These are phyloP conservation scores for Lycocerus yunnanus DNA, from an alignment of 2,888 invertebrate species.

Conservation along the genomic window DNA sequence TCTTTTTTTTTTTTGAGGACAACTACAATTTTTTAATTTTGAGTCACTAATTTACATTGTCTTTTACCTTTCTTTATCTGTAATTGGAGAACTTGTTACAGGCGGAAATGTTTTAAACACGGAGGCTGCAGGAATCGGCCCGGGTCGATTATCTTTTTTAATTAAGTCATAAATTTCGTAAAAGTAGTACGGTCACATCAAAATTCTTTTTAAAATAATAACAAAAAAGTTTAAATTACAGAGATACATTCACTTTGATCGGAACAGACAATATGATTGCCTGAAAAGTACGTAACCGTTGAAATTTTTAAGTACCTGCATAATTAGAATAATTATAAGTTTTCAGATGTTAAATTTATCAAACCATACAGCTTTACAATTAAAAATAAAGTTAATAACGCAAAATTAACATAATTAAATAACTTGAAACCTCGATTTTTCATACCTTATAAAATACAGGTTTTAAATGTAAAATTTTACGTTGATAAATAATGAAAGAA, in stretches of 20 bases:
- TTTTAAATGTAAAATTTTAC: background rate
- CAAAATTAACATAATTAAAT: background rate
- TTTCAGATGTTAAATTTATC: background rate
- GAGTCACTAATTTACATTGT: background rate
- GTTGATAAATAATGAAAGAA: background rate
- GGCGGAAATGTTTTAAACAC: no score
- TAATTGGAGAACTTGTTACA: no score
- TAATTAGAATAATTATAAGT: background rate
- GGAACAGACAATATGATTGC: background rate
- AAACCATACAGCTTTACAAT: background rate
- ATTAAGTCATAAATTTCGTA: background rate
- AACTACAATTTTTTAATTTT: background rate
- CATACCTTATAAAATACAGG: background rate
- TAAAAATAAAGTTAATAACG: background rate
- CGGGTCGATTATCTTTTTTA: background rate
- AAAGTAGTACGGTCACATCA: background rate
- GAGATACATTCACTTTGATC: background rate
- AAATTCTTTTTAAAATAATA: background rate
- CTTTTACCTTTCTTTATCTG: no score
- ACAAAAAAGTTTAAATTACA: background rate
- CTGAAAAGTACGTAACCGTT: background rate
- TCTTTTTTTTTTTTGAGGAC: background rate
- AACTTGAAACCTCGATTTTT: background rate
- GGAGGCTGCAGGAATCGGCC: background rate
- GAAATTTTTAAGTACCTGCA: background rate